A percentile compares a stretch with the other conserved stretches of the same genome.
Conservation (phyloP, 1,140 invertebrate species). For the Drosophila serrata region DNA sequence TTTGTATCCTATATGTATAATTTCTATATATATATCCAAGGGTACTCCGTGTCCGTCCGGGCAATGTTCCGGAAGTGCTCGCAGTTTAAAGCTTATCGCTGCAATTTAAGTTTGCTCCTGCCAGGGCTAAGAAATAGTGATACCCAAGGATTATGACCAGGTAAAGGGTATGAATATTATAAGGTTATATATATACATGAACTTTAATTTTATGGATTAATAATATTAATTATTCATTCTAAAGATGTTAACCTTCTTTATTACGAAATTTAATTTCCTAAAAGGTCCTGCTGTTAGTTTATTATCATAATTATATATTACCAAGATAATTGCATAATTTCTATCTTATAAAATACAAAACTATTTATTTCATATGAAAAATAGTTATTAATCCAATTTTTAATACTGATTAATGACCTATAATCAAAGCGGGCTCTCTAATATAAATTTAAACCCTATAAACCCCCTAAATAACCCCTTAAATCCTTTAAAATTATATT, state of each 20-base stretch:
- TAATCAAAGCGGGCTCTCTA: neutral
- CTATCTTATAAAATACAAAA: neutral
- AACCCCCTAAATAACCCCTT: neutral
- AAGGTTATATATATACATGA: too few species aligned
- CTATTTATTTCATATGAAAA: neutral
- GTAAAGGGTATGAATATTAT: neutral
- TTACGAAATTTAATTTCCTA: too few species aligned
- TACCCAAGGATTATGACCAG: neutral
- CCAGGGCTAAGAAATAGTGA: constrained; percentile 13
- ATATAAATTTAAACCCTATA: neutral
- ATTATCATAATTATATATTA: too few species aligned
- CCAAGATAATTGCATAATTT: too few species aligned
- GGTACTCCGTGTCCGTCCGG: constrained; percentile 13
- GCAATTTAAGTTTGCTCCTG: constrained; percentile 71
- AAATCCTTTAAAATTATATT: neutral
- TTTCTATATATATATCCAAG: constrained; percentile 29
- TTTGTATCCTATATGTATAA: constrained; percentile 24
- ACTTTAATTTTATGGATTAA: too few species aligned
- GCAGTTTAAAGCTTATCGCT: constrained; percentile 83
- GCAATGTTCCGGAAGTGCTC: constrained; percentile 67
- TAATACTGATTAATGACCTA: neutral
- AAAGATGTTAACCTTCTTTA: too few species aligned
- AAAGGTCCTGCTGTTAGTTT: too few species aligned
- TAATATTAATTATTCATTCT: too few species aligned
- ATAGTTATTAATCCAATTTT: too few species aligned